phyloP scores from a whole-genome alignment of 2,888 invertebrate species.

The Lysandra coridon region DNA sequence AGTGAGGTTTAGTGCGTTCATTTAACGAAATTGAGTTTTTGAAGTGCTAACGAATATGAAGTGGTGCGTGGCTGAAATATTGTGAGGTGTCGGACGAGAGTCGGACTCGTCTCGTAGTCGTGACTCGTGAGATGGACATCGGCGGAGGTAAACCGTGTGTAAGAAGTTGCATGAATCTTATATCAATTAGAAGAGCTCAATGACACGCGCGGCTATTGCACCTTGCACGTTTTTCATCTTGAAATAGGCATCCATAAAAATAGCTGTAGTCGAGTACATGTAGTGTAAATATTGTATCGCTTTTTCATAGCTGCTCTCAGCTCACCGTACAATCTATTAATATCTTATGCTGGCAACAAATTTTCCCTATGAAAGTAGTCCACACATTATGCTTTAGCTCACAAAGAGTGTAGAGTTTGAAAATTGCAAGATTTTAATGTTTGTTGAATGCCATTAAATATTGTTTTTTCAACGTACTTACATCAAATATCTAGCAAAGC shows the following conservation, averaged over 20 bases:
- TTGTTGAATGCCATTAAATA: background rate
- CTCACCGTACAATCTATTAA: constrained; percentile 69
- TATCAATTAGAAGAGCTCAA: constrained; percentile 46
- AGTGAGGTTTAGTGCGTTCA: constrained; percentile 67
- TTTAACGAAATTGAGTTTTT: constrained; percentile 57
- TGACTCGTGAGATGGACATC: constrained; percentile 73
- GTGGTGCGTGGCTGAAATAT: constrained; percentile 64
- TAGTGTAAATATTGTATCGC: constrained; percentile 49
- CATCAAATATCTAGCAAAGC: background rate
- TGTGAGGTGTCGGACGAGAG: constrained; percentile 60
- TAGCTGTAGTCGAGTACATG: constrained; percentile 46
- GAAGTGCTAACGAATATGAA: constrained; percentile 63
- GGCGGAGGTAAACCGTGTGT: constrained; percentile 73
- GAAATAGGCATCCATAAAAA: constrained; percentile 40
- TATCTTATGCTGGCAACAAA: constrained; percentile 60
- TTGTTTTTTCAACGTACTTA: background rate
- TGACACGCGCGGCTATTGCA: constrained; percentile 58
- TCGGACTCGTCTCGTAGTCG: constrained; percentile 52
- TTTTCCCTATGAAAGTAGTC: constrained; percentile 43
- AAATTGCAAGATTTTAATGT: background rate
- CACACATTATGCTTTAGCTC: constrained; percentile 10
- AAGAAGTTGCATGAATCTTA: constrained; percentile 63
- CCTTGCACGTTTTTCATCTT: constrained; percentile 54
- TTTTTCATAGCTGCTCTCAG: constrained; percentile 53
- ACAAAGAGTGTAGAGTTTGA: background rate